Evolutionary conservation across 1,140 invertebrate species (phyloP), one percentile per base, ranked within the genome.

Genomic region (Steinernema feltiae): DNA sequence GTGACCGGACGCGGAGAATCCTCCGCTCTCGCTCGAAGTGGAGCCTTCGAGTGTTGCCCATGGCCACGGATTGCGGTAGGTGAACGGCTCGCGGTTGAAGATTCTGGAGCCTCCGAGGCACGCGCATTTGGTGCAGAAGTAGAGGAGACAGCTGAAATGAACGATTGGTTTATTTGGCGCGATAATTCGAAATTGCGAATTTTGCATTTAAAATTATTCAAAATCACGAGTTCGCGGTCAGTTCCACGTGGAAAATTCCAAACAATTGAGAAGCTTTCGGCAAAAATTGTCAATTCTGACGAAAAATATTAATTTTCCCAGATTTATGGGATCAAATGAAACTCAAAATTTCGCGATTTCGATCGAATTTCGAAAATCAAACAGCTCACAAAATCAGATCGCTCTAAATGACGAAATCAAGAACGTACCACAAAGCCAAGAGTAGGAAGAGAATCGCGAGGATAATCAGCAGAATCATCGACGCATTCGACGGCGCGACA

Each of bases 1-100:
- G 48, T 83, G 76, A 29, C 81, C 81, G 69, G 79, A 73, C 48
- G 76, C 83, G 35, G 76, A 78, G 41, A 85, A 84, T 41, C 78
- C 84, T 29, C 85, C 85, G 69, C 81, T 83, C 41, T 86, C 84
- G 74, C 82, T 84, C 21, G 80, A 82, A 15, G 81, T 70, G 12
- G 85, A 86, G 30, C 81, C 82, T 75, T 86, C 85, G 24, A 85
- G 75, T 18, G 85, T 83, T 21, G 76, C 63, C 84, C 84, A 84
- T 35, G 84, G 82, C 79, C 83, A 85, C 17, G 79, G 75, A 29
- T 48, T 80, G 48, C 79, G 69, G 24, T 80, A 77, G 29, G 53
- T 72, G 32, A 76, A 70, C 17, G 70, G 73, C n/a, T 77, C 70
- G n/a, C n/a, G n/a, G n/a, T n/a, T n/a, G 73, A 32, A 21, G 1